These are phyloP conservation scores for Neofelis nebulosa DNA, from an alignment of 2,113 vertebrate species.

Conservation along the genomic window DNA sequence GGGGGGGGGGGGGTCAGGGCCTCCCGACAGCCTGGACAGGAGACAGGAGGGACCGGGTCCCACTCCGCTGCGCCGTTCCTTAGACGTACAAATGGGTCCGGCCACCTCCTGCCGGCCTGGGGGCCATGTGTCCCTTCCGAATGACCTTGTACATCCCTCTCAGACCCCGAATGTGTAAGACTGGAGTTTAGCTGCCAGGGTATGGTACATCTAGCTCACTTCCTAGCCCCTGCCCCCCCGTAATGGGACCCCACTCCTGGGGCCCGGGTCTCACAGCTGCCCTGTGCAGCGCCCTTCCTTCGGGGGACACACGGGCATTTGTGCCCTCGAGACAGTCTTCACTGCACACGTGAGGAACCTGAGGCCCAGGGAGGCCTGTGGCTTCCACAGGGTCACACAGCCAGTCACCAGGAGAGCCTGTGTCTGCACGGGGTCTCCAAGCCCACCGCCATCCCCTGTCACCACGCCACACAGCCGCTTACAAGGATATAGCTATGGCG, in stretches of 20 bases:
- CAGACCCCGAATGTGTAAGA: fast-evolving
- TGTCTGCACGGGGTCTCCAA: neutral
- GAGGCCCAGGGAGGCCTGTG: neutral
- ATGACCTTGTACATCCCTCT: fast-evolving
- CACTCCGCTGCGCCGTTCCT: neutral
- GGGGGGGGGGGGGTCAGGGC: neutral
- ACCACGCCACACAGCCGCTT: fast-evolving
- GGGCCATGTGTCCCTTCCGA: neutral
- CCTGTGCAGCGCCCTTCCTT: neutral
- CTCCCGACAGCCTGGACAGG: neutral
- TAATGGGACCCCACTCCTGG: fast-evolving
- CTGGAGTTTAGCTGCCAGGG: neutral
- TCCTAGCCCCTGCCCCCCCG: neutral
- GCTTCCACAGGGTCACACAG: neutral
- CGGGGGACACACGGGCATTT: fast-evolving
- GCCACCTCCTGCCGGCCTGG: neutral
- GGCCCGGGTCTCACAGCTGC: neutral
- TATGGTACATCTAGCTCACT: neutral
- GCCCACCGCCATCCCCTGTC: neutral
- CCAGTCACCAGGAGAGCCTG: neutral
- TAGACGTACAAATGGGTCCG: fast-evolving
- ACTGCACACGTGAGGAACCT: neutral
- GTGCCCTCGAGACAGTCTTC: too few species aligned
- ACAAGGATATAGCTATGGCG: too few species aligned
- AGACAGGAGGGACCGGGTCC: fast-evolving